Percentiles rank a stretch among this genome's conserved stretches.
Conservation (phyloP, 1,140 invertebrate species). For the Atta cephalotes region DNA sequence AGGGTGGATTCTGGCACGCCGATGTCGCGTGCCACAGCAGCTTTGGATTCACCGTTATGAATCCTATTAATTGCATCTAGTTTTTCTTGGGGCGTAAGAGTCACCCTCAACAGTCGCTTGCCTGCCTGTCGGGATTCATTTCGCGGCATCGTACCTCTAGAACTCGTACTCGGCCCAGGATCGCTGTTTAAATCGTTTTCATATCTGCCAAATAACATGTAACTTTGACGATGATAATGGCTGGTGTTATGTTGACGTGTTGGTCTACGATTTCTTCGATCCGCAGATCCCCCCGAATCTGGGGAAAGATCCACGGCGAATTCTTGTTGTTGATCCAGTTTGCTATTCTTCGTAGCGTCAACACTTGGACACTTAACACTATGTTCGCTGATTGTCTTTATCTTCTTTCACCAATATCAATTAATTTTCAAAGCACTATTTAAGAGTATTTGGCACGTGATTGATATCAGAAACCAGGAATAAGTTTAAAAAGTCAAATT, state of each 20-base stretch:
- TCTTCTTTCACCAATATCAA: too few relatives aligned
- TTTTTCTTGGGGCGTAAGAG: conserved; percentile 91
- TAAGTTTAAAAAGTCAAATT: neutral
- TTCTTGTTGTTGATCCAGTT: conserved; percentile 52
- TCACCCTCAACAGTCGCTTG: conserved; percentile 89
- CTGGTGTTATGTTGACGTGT: neutral
- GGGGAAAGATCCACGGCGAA: conserved; percentile 26
- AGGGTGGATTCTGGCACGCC: conserved; percentile 94
- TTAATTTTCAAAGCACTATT: neutral
- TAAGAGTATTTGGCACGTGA: neutral
- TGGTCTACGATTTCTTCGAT: neutral
- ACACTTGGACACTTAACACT: neutral
- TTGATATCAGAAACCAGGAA: too few relatives aligned
- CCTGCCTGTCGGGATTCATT: conserved; percentile 82
- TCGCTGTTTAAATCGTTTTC: neutral
- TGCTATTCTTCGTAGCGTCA: neutral
- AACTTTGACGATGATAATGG: neutral
- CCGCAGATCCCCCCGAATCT: conserved; percentile 31
- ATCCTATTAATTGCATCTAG: conserved; percentile 92
- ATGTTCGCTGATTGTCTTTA: neutral
- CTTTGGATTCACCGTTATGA: conserved; percentile 93
- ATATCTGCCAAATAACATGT: accelerated
- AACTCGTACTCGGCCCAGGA: neutral
- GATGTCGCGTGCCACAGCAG: conserved; percentile 92
- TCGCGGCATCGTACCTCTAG: neutral